phyloP scores from a whole-genome alignment of 2,888 invertebrate species.

The Agrochola lota region DNA sequence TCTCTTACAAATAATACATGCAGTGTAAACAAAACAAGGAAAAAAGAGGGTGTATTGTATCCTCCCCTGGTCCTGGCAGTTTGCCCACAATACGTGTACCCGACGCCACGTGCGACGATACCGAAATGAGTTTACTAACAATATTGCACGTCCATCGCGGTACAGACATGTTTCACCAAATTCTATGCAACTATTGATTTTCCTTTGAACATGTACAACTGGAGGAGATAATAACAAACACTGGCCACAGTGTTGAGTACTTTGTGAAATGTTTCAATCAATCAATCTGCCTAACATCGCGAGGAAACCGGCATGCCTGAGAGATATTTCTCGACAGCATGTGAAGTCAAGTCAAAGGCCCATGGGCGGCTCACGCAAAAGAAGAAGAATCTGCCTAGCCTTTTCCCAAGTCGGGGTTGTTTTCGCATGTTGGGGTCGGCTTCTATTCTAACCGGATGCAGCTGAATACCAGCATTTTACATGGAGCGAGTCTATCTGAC shows the following conservation, averaged over 20 bases:
- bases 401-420: too few species aligned
- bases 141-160: slow-evolving; percentile 72
- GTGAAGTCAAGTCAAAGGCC: too few species aligned
- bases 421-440: too few species aligned
- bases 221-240: background rate
- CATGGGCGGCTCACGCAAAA: too few species aligned
- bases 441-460: too few species aligned
- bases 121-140: slow-evolving; percentile 76
- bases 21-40: slow-evolving; percentile 61
- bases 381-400: too few species aligned
- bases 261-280: background rate
- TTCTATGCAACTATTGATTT: slow-evolving; percentile 38
- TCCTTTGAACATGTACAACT: background rate
- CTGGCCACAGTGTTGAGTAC: background rate
- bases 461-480: too few species aligned
- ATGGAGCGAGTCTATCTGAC: too few species aligned
- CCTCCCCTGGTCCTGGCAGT: slow-evolving; percentile 80
- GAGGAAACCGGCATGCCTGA: too few species aligned
- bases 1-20: slow-evolving; percentile 51
- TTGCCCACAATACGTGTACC: slow-evolving; percentile 75
- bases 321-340: too few species aligned
- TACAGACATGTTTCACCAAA: slow-evolving; percentile 36
- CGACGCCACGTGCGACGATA: slow-evolving; percentile 72
- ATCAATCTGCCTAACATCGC: too few species aligned
- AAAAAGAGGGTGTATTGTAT: slow-evolving; percentile 65